phyloP scores from a whole-genome alignment of 2,113 vertebrate species.

The Stercorarius parasiticus region DNA sequence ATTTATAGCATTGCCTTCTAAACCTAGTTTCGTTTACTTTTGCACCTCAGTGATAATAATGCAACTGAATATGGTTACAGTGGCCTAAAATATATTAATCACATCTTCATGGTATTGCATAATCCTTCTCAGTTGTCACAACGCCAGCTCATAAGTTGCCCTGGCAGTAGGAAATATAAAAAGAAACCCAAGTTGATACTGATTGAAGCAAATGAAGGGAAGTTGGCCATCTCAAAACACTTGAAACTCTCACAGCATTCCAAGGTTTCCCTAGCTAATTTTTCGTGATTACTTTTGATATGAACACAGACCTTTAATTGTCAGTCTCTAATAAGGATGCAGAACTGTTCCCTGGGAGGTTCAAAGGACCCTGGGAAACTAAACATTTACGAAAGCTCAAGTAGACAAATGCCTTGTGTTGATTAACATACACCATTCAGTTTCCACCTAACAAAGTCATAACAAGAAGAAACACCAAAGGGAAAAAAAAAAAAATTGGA shows the following conservation, averaged over 20 bases:
- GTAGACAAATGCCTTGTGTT: constrained; percentile 26
- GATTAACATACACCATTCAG: constrained; percentile 20
- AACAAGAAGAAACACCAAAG: constrained; percentile 29
- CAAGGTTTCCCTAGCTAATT: constrained; percentile 34
- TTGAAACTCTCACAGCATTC: constrained; percentile 51
- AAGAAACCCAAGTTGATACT: constrained; percentile 58
- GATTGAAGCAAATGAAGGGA: constrained; percentile 71
- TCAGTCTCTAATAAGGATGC: constrained; percentile 63
- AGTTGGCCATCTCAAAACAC: constrained; percentile 37
- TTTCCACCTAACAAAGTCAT: constrained; percentile 38
- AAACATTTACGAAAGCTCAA: constrained; percentile 1
- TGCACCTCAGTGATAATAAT: constrained; percentile 51
- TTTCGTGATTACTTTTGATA: constrained; percentile 54
- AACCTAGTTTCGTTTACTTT: not conserved
- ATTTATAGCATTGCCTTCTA: not conserved
- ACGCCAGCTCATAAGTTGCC: constrained; percentile 32
- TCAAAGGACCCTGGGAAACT: constrained; percentile 52
- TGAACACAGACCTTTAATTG: constrained; percentile 68
- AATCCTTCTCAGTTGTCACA: constrained; percentile 27
- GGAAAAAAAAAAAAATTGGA: not conserved
- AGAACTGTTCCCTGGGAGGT: constrained; percentile 22
- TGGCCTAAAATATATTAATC: constrained; percentile 57
- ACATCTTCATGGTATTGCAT: constrained; percentile 31
- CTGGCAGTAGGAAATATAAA: constrained; percentile 50
- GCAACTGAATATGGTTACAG: constrained; percentile 4